Evolutionary conservation across 2,113 vertebrate species (phyloP).

Genomic region (Muntiacus reevesi): DNA sequence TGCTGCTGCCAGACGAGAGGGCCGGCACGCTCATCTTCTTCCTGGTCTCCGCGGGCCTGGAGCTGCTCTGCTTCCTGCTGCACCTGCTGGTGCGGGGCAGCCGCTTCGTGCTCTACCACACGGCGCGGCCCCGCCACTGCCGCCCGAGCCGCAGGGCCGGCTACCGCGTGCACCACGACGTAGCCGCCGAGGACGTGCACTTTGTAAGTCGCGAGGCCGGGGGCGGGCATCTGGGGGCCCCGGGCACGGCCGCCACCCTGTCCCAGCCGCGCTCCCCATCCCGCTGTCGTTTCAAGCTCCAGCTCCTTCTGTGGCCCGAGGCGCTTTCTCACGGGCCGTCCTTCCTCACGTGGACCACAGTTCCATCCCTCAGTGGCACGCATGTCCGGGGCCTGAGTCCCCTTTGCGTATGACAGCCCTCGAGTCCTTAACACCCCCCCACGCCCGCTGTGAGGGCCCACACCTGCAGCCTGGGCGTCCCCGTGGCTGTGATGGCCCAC

Average conservation of each 20-base stretch:
- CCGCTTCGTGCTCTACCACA: conserved; percentile 91
- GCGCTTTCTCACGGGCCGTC: not conserved
- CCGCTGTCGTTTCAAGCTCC: not conserved
- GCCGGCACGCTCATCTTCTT: conserved; percentile 98
- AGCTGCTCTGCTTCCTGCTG: conserved; percentile 94
- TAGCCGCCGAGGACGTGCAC: conserved; percentile 90
- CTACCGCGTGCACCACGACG: conserved; percentile 94
- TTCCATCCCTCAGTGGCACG: rapidly evolving
- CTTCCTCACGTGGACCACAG: rapidly evolving
- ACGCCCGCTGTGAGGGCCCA: not conserved
- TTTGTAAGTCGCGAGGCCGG: conserved; percentile 83
- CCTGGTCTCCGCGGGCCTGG: conserved; percentile 93
- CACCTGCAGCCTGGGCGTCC: not conserved
- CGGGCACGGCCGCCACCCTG: not conserved
- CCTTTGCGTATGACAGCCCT: not conserved
- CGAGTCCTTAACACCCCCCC: not conserved
- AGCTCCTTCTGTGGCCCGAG: not conserved
- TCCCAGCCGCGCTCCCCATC: not conserved
- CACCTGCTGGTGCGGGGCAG: conserved; percentile 93
- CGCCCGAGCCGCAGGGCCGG: conserved; percentile 70
- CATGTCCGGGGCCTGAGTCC: not conserved
- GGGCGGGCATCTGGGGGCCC: not conserved
- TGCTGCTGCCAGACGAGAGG: conserved; percentile 90
- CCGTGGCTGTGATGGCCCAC: not conserved
- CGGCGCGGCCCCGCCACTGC: conserved; percentile 77